Evolutionary conservation across 2,888 invertebrate species (phyloP), one percentile per base, ranked within the genome.

Genomic region (Xylota segnis): DNA sequence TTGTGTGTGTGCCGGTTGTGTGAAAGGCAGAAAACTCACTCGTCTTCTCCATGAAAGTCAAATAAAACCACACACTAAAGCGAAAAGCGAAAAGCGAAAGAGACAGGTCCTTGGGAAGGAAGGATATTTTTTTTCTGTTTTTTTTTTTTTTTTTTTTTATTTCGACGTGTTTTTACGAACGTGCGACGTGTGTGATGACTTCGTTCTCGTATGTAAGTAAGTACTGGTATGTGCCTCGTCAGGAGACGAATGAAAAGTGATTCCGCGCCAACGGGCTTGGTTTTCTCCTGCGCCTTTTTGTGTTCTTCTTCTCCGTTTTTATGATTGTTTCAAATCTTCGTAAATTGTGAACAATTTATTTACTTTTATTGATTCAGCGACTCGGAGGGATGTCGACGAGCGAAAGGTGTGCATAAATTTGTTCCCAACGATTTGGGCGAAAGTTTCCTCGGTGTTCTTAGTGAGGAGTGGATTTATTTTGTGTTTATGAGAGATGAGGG

Each of bases 331-430:
- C 70, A 75, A 79, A 84, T 84, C 79, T 84, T 74, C 70, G 68
- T 79, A 79, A 75, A 79, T 83, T 84, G 79, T 74, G 61, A 84
- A 75, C 63, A 74, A 84, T 83, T 83, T 83, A 84, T 84, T 84
- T 79, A 84, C 65, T 84, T 84, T 75, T 75, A 84, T 84, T 75
- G 83, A 84, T 84, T 84, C 58, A 65, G 58, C 70, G 77, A 58
- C 29, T n/a, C n/a, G 50, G 76, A 52, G 40, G 14, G 12, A 18
- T 63, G 23, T 3, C 23, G 63, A 43, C 43, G 10, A 34, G 16
- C 27, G 40, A 52, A 70, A 65, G 83, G 79, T 79, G 79, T 75
- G 70, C 74, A 84, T 79, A 84, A 84, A 79, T 84, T 84, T 79
- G 58, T 74, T 65, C 75, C 74, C 61, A 72, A 56, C 78, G 61